A percentile compares a stretch with the other conserved stretches of the same genome.
Conservation (phyloP, 2,888 invertebrate genomes). For the Tubiluchus corallicola region DNA sequence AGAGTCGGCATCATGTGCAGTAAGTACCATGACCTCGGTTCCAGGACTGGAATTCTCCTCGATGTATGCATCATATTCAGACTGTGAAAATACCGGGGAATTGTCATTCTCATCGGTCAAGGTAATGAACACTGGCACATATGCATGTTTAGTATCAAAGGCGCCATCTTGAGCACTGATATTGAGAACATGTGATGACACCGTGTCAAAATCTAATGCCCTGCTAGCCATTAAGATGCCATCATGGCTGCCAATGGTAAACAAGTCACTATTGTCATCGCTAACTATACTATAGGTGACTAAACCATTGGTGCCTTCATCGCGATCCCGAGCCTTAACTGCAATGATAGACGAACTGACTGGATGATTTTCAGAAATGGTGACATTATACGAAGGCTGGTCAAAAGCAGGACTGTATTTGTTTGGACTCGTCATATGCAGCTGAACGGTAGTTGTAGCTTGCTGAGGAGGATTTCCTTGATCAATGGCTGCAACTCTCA, state of each 20-base stretch:
- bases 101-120: conserved; percentile 61
- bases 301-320: conserved; percentile 70
- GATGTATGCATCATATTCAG: conserved; percentile 52
- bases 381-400: conserved; percentile 60
- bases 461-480: conserved; percentile 68
- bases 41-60: conserved; percentile 61
- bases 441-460: conserved; percentile 45
- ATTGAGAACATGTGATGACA: conserved; percentile 63
- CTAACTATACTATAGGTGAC: conserved; percentile 43
- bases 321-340: conserved; percentile 63
- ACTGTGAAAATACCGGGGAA: conserved; percentile 62
- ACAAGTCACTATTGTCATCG: conserved; percentile 1
- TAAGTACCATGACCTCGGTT: conserved; percentile 50
- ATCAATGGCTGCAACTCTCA: conserved; percentile 58
- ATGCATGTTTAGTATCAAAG: conserved; percentile 52
- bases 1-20: conserved; percentile 66
- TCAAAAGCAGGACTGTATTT: conserved; percentile 58
- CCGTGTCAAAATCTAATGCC: conserved; percentile 64
- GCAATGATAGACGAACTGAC: conserved; percentile 64
- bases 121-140: conserved; percentile 61
- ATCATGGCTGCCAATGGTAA: not conserved
- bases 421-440: conserved; percentile 21
- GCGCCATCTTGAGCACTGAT: conserved; percentile 72
- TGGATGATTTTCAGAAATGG: conserved; percentile 76
- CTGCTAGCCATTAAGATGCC: conserved; percentile 56